Conservation (phyloP, 2,797 vertebrate species). For the Pangasius sanitwongsei region DNA sequence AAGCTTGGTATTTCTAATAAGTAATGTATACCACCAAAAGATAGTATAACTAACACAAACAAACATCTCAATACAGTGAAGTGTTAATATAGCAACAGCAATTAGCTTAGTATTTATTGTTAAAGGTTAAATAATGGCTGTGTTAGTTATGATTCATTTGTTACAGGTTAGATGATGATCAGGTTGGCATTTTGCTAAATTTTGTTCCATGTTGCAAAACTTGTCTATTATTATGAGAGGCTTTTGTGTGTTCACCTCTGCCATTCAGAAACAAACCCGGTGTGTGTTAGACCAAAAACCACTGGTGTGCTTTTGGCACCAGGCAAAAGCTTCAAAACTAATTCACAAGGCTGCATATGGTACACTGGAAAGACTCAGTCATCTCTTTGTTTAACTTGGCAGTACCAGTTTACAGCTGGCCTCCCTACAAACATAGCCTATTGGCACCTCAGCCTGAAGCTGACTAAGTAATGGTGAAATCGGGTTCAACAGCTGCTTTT, state of each 20-base stretch:
- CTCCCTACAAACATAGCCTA: conserved; percentile 14
- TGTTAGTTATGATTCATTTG: conserved; percentile 61
- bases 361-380: conserved; percentile 59
- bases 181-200: conserved; percentile 64
- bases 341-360: conserved; percentile 62
- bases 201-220: not conserved
- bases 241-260: not conserved
- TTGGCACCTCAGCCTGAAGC: conserved; percentile 26
- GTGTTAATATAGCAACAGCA: conserved; percentile 3
- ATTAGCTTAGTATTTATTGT: conserved; percentile 6
- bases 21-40: not conserved
- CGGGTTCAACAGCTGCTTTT: conserved; percentile 34
- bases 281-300: conserved; percentile 29
- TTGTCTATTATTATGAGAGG: not conserved
- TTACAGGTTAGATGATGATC: conserved; percentile 43
- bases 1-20: not conserved
- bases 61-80: not conserved
- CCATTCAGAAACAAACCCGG: conserved; percentile 22
- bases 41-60: not conserved
- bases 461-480: not conserved
- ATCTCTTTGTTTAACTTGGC: conserved; percentile 39
- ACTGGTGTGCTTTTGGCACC: conserved; percentile 38
- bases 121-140: conserved; percentile 8
- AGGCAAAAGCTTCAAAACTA: conserved; percentile 34
- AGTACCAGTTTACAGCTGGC: conserved; percentile 33